Evolutionary conservation across 2,888 invertebrate species (phyloP), one percentile per base, ranked within the genome.

Genomic region (Phasia obesa): DNA sequence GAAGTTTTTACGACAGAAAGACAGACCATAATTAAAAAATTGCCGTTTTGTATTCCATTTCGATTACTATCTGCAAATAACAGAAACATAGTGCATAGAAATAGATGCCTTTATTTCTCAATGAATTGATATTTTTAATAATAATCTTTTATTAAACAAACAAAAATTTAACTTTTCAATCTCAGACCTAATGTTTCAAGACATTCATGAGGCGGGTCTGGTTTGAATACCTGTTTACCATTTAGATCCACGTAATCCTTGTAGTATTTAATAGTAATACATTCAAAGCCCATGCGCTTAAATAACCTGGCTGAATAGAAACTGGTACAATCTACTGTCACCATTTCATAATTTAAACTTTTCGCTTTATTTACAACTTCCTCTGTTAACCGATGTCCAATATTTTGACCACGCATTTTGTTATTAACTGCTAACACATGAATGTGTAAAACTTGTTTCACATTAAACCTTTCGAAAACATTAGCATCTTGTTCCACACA

Each of bases 291-390:
- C 38, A 90, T 77, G 0, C 87, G 87, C 57, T 87, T 85, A 55
- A 88, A 85, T 25, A 91, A 59, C 6, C 85, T 85, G 1, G 87
- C 88, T 6, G 91, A 89, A 82, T 88, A 91, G 13, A 86, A 35
- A 64, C 91, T 90, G 0, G 90, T 87, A 76, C 91, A 91, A 84
- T 91, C 90, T 9, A 65, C 84, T 42, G 87, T 86, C 0, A 89
- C 83, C n/a, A 90, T 51, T 2, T 85, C 87, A 76, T 87, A 90
- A 2, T 86, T 85, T 17, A 87, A 76, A 0, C 85, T 64, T 15
- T 85, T 85, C 0, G 84, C 90, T 6, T 86, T 81, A 9, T 79
- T 75, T 7, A 85, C 84, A 21, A 88, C 78, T n/a, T 88, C 84
- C 2, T 78, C 67, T 35, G 89, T 77, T 5, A 91, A 81, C 0